A percentile compares a stretch with the other conserved stretches of the same genome.
phyloP scores from a whole-genome alignment of 2,888 invertebrate species.

The Thysanoteuthis rhombus region DNA sequence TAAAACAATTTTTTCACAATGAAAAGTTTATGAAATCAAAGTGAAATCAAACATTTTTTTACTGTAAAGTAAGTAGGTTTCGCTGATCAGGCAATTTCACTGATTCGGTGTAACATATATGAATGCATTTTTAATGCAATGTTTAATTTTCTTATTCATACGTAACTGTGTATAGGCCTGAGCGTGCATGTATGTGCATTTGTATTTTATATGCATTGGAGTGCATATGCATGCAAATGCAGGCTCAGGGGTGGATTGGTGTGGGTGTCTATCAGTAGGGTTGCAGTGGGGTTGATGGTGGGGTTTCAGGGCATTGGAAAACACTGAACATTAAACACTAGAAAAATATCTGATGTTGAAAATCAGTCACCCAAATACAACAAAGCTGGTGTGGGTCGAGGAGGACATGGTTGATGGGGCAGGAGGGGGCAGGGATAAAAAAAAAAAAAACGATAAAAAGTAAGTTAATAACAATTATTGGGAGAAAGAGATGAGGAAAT shows the following conservation, averaged over 20 bases:
- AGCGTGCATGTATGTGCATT: neutral
- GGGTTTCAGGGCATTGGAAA: neutral
- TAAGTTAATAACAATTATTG: neutral
- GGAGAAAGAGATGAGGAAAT: neutral
- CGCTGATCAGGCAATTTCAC: too few species aligned
- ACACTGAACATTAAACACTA: neutral
- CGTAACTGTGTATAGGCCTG: neutral
- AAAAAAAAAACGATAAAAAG: neutral
- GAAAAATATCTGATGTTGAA: neutral
- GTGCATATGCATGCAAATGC: neutral
- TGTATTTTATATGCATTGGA: neutral
- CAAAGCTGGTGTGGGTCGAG: neutral
- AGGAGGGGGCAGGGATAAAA: neutral
- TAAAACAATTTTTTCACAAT: too few species aligned
- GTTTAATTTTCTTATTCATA: neutral
- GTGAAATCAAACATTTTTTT: too few species aligned
- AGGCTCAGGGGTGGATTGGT: neutral
- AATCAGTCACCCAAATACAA: conserved; percentile 12
- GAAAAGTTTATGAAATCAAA: too few species aligned
- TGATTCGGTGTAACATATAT: too few species aligned
- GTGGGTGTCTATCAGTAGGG: neutral
- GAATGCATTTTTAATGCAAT: neutral
- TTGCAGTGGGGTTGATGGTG: neutral
- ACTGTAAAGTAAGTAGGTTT: too few species aligned
- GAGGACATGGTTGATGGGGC: neutral